Evolutionary conservation across 2,797 vertebrate species (phyloP), one percentile per base, ranked within the genome.

Genomic region (Lepilemur septentrionalis): DNA sequence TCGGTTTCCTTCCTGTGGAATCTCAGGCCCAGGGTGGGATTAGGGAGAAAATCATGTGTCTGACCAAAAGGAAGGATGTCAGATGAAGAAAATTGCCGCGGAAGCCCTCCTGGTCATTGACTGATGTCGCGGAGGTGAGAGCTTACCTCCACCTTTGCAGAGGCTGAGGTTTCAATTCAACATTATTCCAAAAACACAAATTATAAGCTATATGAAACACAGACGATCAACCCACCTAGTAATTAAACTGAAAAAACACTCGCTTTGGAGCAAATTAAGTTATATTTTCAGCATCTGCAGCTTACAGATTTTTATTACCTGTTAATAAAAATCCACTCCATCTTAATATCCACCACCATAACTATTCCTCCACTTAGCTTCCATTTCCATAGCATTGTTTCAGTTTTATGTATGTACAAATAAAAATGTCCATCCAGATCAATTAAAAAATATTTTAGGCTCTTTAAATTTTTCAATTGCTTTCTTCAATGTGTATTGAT

Each of bases 221-320:
- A 63, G 46, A 61, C 1, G 10, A 81, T 79, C 52, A 78, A 67
- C 17, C 3, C 13, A 76, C 30, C 23, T 18, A 61, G 70, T 46
- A 82, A 75, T 28, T 89, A 90, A 79, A 86, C 90, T 94, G 48
- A 8, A 79, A 79, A 88, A 82, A 23, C 22, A 55, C 3, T 43
- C 1, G 3, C 78, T 73, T 79, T 61, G 67, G 15, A 59, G 43
- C 38, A 82, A 67, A 94, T 89, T 78, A 55, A 79, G 5, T 91
- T 55, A 57, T 72, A 38, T 86, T 96, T 96, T 92, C 48, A 88
- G 59, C 96, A 90, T 91, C 38, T 86, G 69, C 15, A 79, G 35
- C 79, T 90, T 57, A 82, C n/a, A 69, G n/a, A 69, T 73, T 93
- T 91, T 90, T 89, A 85, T 89, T 61, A 20, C 3, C 22, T 55